These are phyloP conservation scores for Macrotus californicus DNA, from an alignment of 2,113 vertebrate species.

Conservation along the genomic window DNA sequence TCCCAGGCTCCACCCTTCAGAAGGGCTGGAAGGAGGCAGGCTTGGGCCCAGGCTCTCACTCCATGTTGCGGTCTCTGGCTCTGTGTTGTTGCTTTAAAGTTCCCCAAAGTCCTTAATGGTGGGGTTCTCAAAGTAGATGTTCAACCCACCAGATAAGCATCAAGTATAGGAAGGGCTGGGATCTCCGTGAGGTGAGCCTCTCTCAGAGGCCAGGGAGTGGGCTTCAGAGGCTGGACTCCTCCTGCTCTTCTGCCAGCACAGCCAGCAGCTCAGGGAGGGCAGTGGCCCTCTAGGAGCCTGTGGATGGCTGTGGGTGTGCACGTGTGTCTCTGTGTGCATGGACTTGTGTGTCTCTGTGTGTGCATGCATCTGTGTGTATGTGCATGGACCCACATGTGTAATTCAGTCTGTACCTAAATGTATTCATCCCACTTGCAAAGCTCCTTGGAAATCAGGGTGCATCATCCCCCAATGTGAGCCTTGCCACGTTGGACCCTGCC, in stretches of 20 bases:
- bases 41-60: neutral
- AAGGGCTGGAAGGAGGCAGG: neutral
- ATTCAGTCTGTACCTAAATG: neutral
- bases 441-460: neutral
- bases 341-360: neutral
- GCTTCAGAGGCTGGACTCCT: neutral
- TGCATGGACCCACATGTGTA: no score
- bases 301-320: neutral
- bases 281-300: neutral
- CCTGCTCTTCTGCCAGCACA: neutral
- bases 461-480: neutral
- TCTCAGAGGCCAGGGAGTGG: neutral
- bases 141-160: neutral
- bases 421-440: neutral
- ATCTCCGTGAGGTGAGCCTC: neutral
- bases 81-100: neutral
- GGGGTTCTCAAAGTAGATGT: neutral
- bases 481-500: neutral
- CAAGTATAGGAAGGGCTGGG: neutral
- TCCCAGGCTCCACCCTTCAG: neutral
- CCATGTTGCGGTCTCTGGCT: neutral
- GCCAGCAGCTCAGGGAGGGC: neutral
- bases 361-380: neutral
- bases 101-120: neutral
- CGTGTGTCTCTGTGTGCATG: neutral